These are phyloP conservation scores for Cyclura pinguis DNA, from an alignment of 2,797 vertebrate genomes.

Conservation along the genomic window DNA sequence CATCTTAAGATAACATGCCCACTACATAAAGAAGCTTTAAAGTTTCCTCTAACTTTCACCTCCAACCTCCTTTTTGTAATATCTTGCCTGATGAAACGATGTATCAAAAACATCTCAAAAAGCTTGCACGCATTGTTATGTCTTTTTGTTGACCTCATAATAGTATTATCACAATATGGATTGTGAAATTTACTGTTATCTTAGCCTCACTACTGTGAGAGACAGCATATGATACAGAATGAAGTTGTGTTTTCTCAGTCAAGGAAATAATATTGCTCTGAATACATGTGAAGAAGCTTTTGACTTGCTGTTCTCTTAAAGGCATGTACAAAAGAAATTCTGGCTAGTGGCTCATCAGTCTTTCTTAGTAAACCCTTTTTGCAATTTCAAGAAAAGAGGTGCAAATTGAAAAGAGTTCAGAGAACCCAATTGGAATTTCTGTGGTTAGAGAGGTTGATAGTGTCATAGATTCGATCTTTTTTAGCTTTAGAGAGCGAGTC, in stretches of 20 bases:
- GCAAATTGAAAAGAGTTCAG: background rate
- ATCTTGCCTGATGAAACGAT: too few relatives aligned
- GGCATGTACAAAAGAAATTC: background rate
- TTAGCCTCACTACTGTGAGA: background rate
- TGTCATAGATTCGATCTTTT: background rate
- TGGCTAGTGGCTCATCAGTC: background rate
- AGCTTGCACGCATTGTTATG: too few relatives aligned
- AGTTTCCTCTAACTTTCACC: too few relatives aligned
- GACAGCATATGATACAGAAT: background rate
- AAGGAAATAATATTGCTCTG: background rate
- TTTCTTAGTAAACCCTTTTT: background rate
- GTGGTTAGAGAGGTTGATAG: background rate
- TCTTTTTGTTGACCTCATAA: too few relatives aligned
- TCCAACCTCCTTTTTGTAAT: too few relatives aligned
- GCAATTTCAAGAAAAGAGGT: background rate
- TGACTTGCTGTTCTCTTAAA: background rate
- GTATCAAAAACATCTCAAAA: too few relatives aligned
- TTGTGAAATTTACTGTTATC: too few relatives aligned
- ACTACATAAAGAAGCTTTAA: too few relatives aligned
- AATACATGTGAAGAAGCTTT: background rate
- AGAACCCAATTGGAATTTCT: constrained; percentile 2
- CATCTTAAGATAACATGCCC: too few relatives aligned
- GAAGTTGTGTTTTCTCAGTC: background rate
- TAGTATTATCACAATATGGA: too few relatives aligned
- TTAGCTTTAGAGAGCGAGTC: background rate